Percentiles rank a stretch among this genome's conserved stretches.
phyloP scores from a whole-genome alignment of 2,888 invertebrate genomes.

The Unio pictorum region DNA sequence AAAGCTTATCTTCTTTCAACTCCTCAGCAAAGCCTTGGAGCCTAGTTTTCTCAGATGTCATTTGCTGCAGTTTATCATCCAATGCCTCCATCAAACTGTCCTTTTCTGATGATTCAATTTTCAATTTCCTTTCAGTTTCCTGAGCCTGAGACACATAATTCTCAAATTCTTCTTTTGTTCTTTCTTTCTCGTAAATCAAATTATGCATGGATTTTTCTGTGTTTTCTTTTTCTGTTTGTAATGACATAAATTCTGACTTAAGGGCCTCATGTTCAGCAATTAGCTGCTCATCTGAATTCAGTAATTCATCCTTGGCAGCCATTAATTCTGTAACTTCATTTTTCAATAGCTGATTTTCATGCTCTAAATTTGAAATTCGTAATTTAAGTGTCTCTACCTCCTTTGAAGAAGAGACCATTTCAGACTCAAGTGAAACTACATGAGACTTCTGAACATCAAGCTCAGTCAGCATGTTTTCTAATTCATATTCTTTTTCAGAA shows the following conservation, averaged over 20 bases:
- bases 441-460: no score
- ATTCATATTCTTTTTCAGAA: slow-evolving; percentile 11
- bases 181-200: no score
- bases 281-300: background rate
- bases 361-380: background rate
- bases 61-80: background rate
- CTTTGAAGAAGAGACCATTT: no score
- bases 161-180: background rate
- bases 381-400: no score
- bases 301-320: slow-evolving; percentile 1
- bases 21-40: no score
- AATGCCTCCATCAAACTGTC: slow-evolving; percentile 5
- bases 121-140: slow-evolving; percentile 1
- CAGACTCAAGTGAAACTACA: no score
- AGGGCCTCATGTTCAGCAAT: background rate
- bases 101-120: slow-evolving; percentile 2
- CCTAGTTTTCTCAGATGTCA: no score
- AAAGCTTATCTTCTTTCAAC: no score
- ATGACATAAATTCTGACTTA: background rate
- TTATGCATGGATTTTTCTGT: no score
- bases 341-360: background rate
- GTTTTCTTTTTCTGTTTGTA: background rate
- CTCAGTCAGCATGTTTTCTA: slow-evolving; percentile 3
- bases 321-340: slow-evolving; percentile 2
- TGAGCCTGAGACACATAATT: background rate